phyloP scores from a whole-genome alignment of 2,113 vertebrate species.

The Gracilinanus agilis region DNA sequence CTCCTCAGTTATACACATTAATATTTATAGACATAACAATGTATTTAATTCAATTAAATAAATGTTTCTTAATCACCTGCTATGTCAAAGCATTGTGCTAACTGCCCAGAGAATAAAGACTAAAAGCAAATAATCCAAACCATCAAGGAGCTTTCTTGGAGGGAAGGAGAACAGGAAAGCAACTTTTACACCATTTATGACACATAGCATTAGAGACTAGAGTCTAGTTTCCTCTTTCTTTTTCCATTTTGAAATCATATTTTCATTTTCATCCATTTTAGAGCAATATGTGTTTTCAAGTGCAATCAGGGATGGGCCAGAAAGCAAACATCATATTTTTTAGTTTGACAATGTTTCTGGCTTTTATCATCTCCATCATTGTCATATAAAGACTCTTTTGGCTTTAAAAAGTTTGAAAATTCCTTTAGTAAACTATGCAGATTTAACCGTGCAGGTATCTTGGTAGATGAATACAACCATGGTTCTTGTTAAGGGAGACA shows the following conservation, averaged over 20 bases:
- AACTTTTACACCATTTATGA: not conserved
- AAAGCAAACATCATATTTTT: not conserved
- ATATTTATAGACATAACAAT: not conserved
- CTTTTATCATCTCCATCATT: not conserved
- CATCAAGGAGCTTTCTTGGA: not conserved
- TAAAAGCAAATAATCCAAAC: not conserved
- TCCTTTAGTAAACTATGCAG: slow-evolving; percentile 2
- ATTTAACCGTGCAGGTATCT: not conserved
- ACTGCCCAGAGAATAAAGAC: not conserved
- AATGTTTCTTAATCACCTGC: not conserved
- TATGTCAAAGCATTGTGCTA: not conserved
- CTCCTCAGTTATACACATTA: not conserved
- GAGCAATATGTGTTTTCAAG: not conserved
- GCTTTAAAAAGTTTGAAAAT: slow-evolving; percentile 9
- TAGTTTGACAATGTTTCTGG: not conserved
- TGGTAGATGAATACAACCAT: not conserved
- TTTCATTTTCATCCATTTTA: not conserved
- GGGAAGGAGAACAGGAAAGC: not conserved
- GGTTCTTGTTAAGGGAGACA: slow-evolving; percentile 27
- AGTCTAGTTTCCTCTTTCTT: not conserved
- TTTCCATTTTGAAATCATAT: not conserved
- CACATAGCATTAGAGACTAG: not conserved
- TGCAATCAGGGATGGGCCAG: not conserved
- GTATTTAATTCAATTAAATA: not conserved
- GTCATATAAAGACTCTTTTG: not conserved